A percentile compares a stretch with the other conserved stretches of the same genome.
phyloP scores from a whole-genome alignment of 2,113 vertebrate species.

The Lucifuga dentata region DNA sequence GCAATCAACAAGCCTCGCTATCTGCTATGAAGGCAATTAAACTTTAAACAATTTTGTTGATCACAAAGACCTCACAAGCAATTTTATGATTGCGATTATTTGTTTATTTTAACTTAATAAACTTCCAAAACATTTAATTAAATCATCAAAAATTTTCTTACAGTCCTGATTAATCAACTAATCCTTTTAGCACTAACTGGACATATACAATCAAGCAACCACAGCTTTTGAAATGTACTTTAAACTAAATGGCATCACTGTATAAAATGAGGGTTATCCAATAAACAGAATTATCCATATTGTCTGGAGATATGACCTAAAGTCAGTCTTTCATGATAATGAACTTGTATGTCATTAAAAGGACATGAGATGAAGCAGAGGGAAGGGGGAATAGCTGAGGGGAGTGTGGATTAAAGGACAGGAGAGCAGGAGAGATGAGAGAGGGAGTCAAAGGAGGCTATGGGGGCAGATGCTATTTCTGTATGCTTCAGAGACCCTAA shows the following conservation, averaged over 20 bases:
- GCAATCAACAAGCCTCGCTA: constrained; percentile 49
- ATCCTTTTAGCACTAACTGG: background rate
- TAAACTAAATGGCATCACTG: background rate
- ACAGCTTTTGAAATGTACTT: background rate
- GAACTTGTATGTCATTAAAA: constrained; percentile 61
- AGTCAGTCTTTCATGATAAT: constrained; percentile 60
- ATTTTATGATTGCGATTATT: too few species aligned
- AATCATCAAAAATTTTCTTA: background rate
- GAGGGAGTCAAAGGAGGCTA: constrained; percentile 40
- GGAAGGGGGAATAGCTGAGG: constrained; percentile 39
- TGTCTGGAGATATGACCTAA: constrained; percentile 43
- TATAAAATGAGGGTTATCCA: constrained; percentile 26
- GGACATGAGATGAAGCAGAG: constrained; percentile 48
- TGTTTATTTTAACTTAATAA: background rate
- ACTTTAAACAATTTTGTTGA: too few species aligned
- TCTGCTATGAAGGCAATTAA: constrained; percentile 41
- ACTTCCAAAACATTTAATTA: background rate
- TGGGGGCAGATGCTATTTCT: constrained; percentile 45
- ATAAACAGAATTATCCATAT: constrained; percentile 27
- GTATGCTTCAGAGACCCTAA: constrained; percentile 58
- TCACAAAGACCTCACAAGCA: too few species aligned
- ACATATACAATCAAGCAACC: too few species aligned
- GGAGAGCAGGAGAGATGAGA: constrained; percentile 9
- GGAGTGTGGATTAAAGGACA: constrained; percentile 34
- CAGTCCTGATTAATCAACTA: constrained; percentile 1